phyloP scores from a whole-genome alignment of 2,888 invertebrate genomes.

The Cotesia congregata region DNA sequence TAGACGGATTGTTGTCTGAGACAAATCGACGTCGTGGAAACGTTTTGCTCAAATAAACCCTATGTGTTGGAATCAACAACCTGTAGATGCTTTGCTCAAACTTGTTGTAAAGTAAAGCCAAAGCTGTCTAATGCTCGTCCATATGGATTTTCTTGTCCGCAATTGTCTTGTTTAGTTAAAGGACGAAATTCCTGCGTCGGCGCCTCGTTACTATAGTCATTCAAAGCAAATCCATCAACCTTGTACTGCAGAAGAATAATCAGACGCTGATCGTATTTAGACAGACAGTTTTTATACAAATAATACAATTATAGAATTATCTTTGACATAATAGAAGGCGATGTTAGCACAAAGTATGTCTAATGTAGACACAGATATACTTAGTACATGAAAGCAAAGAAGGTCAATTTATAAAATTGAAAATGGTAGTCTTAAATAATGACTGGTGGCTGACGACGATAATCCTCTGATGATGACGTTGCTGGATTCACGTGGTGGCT shows the following conservation, averaged over 20 bases:
- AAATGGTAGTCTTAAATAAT: constrained; percentile 47
- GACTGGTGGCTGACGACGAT: constrained; percentile 44
- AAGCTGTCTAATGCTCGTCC: constrained; percentile 26
- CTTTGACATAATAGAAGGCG: neutral
- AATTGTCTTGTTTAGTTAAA: constrained; percentile 24
- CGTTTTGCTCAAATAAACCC: constrained; percentile 25
- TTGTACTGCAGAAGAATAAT: neutral
- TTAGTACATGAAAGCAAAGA: neutral
- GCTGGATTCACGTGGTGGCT: constrained; percentile 41
- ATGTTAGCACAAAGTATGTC: neutral
- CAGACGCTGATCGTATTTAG: neutral
- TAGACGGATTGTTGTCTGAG: neutral
- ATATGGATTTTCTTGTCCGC: constrained; percentile 35
- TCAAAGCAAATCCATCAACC: neutral
- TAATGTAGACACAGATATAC: neutral
- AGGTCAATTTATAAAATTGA: constrained; percentile 42
- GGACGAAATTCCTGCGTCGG: constrained; percentile 22
- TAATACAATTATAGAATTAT: neutral
- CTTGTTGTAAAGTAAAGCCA: constrained; percentile 8
- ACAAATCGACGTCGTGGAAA: constrained; percentile 41
- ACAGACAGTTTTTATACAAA: neutral
- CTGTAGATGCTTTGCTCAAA: constrained; percentile 44
- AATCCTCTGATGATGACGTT: constrained; percentile 46
- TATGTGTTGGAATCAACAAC: constrained; percentile 46
- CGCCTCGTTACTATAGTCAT: constrained; percentile 9